Evolutionary conservation across 2,888 invertebrate genomes (phyloP).

Genomic region (Dendrolimus pini): DNA sequence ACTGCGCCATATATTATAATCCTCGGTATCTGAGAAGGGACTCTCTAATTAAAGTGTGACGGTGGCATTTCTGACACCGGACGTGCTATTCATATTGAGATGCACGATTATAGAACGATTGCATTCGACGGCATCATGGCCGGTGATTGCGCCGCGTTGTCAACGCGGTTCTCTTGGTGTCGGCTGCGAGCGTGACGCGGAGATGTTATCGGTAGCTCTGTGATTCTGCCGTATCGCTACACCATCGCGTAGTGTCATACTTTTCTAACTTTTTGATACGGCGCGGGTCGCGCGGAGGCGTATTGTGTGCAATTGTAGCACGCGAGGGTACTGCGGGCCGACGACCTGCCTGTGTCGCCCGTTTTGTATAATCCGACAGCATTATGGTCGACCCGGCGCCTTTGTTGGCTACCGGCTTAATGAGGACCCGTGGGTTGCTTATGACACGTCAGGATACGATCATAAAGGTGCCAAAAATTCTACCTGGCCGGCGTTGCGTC

Average conservation of each 20-base stretch:
- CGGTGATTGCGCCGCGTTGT: slow-evolving; percentile 27
- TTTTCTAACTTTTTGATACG: slow-evolving; percentile 73
- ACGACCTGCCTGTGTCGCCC: slow-evolving; percentile 52
- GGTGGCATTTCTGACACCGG: slow-evolving; percentile 45
- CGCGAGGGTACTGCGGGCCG: slow-evolving; percentile 67
- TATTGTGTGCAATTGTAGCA: slow-evolving; percentile 69
- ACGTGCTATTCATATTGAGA: slow-evolving; percentile 32
- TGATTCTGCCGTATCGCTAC: slow-evolving; percentile 17
- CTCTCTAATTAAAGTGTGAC: slow-evolving; percentile 60
- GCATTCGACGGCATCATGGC: slow-evolving; percentile 38
- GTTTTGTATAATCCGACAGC: slow-evolving; percentile 65
- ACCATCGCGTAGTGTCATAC: slow-evolving; percentile 40
- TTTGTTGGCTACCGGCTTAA: slow-evolving; percentile 72
- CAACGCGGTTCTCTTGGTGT: slow-evolving; percentile 22
- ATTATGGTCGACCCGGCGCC: slow-evolving; percentile 64
- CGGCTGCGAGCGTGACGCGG: slow-evolving; percentile 37
- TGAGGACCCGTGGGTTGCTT: slow-evolving; percentile 71
- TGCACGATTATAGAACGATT: slow-evolving; percentile 40
- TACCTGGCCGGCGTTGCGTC: slow-evolving; percentile 59
- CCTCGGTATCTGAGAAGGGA: slow-evolving; percentile 51
- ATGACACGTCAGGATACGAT: slow-evolving; percentile 72
- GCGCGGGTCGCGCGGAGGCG: slow-evolving; percentile 59
- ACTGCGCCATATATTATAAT: slow-evolving; percentile 50
- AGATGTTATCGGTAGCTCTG: slow-evolving; percentile 44
- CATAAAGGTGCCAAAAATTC: slow-evolving; percentile 73